Conservation (phyloP, 2,888 invertebrate genomes). For the Thecocarcelia acutangulata region DNA sequence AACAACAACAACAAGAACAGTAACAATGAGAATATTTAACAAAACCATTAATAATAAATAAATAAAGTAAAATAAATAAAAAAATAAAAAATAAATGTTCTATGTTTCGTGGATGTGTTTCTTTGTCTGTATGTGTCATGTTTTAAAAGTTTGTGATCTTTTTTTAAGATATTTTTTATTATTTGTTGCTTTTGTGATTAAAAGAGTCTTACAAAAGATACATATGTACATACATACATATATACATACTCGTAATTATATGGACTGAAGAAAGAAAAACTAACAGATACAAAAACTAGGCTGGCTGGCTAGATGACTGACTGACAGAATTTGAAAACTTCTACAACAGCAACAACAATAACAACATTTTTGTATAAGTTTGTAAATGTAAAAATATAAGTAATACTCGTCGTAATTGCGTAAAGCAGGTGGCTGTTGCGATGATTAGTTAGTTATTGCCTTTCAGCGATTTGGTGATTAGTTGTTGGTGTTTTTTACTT, state of each 20-base stretch:
- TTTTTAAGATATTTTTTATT: slow-evolving; percentile 48
- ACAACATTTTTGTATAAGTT: slow-evolving; percentile 16
- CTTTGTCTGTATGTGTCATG: slow-evolving; percentile 64
- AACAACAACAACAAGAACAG: slow-evolving; percentile 36
- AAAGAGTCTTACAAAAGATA: slow-evolving; percentile 34
- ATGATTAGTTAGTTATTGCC: slow-evolving; percentile 69
- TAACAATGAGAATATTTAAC: slow-evolving; percentile 35
- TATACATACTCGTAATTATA: no score
- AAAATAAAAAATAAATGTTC: slow-evolving; percentile 19
- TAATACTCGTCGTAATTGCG: slow-evolving; percentile 72
- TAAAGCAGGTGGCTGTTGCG: slow-evolving; percentile 73
- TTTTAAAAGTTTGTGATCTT: slow-evolving; percentile 61
- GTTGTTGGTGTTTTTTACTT: slow-evolving; percentile 45
- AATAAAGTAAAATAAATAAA: slow-evolving; percentile 19
- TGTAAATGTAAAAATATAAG: slow-evolving; percentile 54
- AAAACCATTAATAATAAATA: slow-evolving; percentile 55
- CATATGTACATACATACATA: neutral
- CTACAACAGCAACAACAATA: slow-evolving; percentile 12
- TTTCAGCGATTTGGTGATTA: slow-evolving; percentile 68
- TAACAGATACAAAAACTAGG: slow-evolving; percentile 52
- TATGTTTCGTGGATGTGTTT: slow-evolving; percentile 44
- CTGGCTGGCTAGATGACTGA: slow-evolving; percentile 51
- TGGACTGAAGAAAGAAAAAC: slow-evolving; percentile 17
- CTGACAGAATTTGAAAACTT: slow-evolving; percentile 29
- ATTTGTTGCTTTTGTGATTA: slow-evolving; percentile 49